phyloP scores from a whole-genome alignment of 2,888 invertebrate species.

The Unio delphinus region DNA sequence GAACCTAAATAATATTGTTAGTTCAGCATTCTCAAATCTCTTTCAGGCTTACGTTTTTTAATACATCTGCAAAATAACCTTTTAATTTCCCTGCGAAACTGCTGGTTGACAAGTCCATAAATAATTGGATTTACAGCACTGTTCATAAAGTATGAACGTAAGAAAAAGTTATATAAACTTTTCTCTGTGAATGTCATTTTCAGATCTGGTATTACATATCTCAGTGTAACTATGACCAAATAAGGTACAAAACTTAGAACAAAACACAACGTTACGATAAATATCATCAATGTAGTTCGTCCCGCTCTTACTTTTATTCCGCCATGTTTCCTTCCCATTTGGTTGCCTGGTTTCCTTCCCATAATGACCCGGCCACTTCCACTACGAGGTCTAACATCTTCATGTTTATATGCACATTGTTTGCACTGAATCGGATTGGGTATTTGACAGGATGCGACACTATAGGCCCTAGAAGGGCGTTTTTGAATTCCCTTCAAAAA shows the following conservation, averaged over 20 bases:
- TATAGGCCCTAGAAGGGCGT: no score
- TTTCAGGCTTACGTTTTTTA: no score
- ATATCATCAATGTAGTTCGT: conserved; percentile 44
- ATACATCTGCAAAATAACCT: background rate
- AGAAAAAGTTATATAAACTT: conserved; percentile 36
- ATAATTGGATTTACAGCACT: conserved; percentile 49
- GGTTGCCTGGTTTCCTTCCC: no score
- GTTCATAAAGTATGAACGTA: conserved; percentile 41
- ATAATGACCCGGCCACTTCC: no score
- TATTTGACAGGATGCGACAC: no score
- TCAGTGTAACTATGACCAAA: conserved; percentile 35
- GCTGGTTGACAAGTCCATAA: conserved; percentile 39
- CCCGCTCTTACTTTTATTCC: conserved; percentile 34
- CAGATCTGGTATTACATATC: conserved; percentile 25
- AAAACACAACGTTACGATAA: conserved; percentile 43
- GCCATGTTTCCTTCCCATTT: conserved; percentile 14
- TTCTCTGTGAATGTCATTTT: conserved; percentile 21
- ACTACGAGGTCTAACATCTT: no score
- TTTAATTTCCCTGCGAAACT: conserved; percentile 28
- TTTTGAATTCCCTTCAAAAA: no score
- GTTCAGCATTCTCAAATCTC: no score
- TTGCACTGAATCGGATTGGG: no score
- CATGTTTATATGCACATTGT: no score
- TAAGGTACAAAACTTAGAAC: conserved; percentile 50
- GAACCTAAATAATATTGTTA: no score